Evolutionary conservation across 2,113 vertebrate genomes (phyloP).

Genomic region (Cervus canadensis): DNA sequence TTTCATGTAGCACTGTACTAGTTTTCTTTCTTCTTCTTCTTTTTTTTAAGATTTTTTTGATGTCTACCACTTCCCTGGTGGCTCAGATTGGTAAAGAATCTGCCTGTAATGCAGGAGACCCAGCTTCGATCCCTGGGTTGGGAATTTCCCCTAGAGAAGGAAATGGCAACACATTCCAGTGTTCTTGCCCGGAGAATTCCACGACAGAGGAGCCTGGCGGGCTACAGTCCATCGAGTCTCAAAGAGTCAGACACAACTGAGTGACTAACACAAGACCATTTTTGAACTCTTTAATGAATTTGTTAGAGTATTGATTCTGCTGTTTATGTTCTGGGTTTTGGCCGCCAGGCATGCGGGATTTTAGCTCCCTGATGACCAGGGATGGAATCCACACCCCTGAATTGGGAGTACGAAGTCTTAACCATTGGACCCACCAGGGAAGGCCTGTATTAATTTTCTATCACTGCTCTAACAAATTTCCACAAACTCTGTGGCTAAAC

Average conservation of each 20-base stretch:
- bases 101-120: background rate
- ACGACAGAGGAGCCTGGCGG: background rate
- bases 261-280: background rate
- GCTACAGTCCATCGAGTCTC: background rate
- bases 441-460: background rate
- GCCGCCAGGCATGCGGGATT: background rate
- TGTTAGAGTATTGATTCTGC: background rate
- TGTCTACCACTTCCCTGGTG: background rate
- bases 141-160: background rate
- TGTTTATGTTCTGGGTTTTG: background rate
- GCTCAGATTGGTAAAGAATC: background rate
- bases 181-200: background rate
- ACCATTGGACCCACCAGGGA: background rate
- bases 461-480: background rate
- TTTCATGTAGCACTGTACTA: background rate
- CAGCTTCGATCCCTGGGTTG: background rate
- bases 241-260: background rate
- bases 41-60: background rate
- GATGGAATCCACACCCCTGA: background rate
- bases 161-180: background rate
- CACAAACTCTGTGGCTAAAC: background rate
- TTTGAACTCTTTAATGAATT: background rate
- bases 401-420: background rate
- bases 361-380: background rate
- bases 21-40: background rate